A percentile compares a stretch with the other conserved stretches of the same genome.
These are phyloP conservation scores for Epirrhoe alternata DNA, from an alignment of 2,888 invertebrate genomes.

Conservation along the genomic window DNA sequence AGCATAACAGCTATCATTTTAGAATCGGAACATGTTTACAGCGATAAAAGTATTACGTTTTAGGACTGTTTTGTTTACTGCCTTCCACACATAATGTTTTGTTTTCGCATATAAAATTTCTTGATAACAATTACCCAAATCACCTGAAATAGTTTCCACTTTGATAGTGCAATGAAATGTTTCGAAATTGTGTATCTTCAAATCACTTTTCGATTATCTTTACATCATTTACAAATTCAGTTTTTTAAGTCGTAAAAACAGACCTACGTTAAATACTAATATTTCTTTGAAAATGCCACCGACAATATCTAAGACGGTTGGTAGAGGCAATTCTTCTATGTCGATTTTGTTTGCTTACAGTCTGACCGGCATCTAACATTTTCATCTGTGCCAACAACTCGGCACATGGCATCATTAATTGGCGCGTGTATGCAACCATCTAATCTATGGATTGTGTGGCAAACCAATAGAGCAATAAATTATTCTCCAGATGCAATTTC, in stretches of 20 bases:
- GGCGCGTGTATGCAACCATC: conserved; percentile 34
- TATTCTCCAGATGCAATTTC: conserved; percentile 19
- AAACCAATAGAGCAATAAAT: conserved; percentile 35
- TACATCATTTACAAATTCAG: too few relatives aligned
- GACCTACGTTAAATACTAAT: too few relatives aligned
- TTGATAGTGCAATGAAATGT: too few relatives aligned
- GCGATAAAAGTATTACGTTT: not conserved
- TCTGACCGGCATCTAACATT: conserved; percentile 17
- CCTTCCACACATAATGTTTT: conserved; percentile 14
- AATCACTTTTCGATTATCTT: too few relatives aligned
- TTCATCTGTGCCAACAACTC: conserved; percentile 31
- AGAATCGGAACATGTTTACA: conserved; percentile 11
- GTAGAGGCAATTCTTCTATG: conserved; percentile 1
- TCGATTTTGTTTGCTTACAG: conserved; percentile 1
- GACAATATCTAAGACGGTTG: conserved; percentile 5
- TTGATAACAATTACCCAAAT: conserved; percentile 22
- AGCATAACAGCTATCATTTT: conserved; percentile 4
- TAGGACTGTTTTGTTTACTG: conserved; percentile 9
- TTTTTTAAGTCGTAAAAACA: too few relatives aligned
- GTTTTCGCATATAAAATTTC: conserved; percentile 21
- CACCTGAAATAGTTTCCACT: not conserved
- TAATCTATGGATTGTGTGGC: conserved; percentile 24
- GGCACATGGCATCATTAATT: conserved; percentile 31
- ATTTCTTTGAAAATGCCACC: too few relatives aligned
- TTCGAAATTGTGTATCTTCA: too few relatives aligned